Conservation (phyloP, 2,797 vertebrate genomes). For the Glossophaga mutica region DNA sequence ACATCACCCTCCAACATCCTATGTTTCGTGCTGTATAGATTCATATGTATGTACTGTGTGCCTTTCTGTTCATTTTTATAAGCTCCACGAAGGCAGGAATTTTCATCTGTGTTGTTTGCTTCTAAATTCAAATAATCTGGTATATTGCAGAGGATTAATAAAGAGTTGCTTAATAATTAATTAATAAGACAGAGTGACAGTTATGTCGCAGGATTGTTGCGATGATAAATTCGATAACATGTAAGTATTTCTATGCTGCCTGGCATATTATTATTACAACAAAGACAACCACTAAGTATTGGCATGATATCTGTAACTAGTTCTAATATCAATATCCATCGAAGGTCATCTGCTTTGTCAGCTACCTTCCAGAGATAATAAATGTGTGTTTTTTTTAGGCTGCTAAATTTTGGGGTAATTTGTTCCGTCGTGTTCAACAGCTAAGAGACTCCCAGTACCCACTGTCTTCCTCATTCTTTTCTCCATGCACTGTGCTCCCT, state of each 20-base stretch:
- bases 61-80: background rate
- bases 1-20: background rate
- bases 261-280: background rate
- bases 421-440: background rate
- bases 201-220: background rate
- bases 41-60: background rate
- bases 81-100: background rate
- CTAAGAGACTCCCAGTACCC: background rate
- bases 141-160: background rate
- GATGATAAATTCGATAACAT: background rate
- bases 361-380: background rate
- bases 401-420: background rate
- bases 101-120: background rate
- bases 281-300: background rate
- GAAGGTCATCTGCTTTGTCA: slow-evolving; percentile 1
- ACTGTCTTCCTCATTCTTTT: background rate
- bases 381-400: background rate
- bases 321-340: background rate
- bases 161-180: background rate
- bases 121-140: background rate
- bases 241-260: background rate
- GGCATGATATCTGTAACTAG: background rate
- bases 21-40: background rate
- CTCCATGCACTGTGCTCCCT: background rate
- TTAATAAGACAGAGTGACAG: background rate